These are phyloP conservation scores for Bradypus variegatus DNA, from an alignment of 2,797 vertebrate genomes.

Conservation along the genomic window DNA sequence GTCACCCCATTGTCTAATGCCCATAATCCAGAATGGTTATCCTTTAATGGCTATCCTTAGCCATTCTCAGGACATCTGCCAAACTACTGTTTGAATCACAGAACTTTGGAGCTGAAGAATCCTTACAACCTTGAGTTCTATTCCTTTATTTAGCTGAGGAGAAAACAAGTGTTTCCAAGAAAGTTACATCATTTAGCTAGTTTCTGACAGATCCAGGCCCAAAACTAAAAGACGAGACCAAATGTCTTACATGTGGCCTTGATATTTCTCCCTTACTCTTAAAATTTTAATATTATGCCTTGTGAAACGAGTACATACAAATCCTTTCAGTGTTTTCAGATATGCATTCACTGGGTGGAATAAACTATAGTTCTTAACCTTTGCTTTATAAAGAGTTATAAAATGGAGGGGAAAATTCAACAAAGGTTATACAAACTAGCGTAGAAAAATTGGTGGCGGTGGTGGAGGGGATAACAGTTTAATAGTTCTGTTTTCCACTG, in stretches of 20 bases:
- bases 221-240: neutral
- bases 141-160: slow-evolving; percentile 8
- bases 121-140: neutral
- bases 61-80: neutral
- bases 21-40: neutral
- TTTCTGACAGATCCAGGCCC: slow-evolving; percentile 21
- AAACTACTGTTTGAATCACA: slow-evolving; percentile 9
- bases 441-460: neutral
- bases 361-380: neutral
- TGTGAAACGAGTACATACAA: neutral
- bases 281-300: neutral
- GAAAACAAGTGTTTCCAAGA: neutral
- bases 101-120: slow-evolving; percentile 1
- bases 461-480: neutral
- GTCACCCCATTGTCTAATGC: neutral
- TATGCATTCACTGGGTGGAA: neutral
- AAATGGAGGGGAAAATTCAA: neutral
- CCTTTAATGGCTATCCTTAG: neutral
- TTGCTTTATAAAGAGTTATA: slow-evolving; percentile 28
- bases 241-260: slow-evolving; percentile 42
- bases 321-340: slow-evolving; percentile 1
- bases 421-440: neutral
- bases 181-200: neutral
- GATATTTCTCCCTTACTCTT: neutral
- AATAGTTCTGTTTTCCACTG: neutral